phyloP scores from a whole-genome alignment of 2,888 invertebrate species.

The Steromphala cineraria region DNA sequence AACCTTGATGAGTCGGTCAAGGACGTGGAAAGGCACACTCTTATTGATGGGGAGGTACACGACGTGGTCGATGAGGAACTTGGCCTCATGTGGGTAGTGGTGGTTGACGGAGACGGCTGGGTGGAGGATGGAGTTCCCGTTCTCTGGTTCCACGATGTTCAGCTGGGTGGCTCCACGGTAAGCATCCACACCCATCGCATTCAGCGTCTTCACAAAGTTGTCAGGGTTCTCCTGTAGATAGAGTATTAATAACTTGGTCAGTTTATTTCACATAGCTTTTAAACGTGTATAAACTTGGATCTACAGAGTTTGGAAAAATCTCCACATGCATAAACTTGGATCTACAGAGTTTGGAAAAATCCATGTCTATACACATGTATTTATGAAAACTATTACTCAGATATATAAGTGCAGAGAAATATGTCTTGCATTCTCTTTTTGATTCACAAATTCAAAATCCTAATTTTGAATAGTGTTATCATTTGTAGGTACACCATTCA shows the following conservation, averaged over 20 bases:
- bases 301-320: no score
- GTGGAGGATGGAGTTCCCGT: conserved; percentile 20
- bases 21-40: conserved; percentile 69
- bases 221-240: conserved; percentile 70
- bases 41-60: conserved; percentile 75
- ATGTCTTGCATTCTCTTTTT: no score
- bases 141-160: conserved; percentile 69
- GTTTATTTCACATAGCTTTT: not conserved
- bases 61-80: conserved; percentile 74
- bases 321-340: no score
- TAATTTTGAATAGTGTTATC: no score
- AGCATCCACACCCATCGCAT: conserved; percentile 72
- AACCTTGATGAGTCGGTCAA: conserved; percentile 66
- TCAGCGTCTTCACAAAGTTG: conserved; percentile 61
- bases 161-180: conserved; percentile 75
- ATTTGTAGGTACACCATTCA: no score
- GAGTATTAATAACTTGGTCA: no score
- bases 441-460: no score
- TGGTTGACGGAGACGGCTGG: conserved; percentile 36
- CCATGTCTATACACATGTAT: no score
- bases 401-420: no score
- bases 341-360: no score
- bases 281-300: no score
- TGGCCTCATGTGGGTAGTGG: conserved; percentile 70
- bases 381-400: no score